A percentile compares a stretch with the other conserved stretches of the same genome.
Evolutionary conservation across 2,888 invertebrate species (phyloP).

Genomic region (Cistogaster globosa): DNA sequence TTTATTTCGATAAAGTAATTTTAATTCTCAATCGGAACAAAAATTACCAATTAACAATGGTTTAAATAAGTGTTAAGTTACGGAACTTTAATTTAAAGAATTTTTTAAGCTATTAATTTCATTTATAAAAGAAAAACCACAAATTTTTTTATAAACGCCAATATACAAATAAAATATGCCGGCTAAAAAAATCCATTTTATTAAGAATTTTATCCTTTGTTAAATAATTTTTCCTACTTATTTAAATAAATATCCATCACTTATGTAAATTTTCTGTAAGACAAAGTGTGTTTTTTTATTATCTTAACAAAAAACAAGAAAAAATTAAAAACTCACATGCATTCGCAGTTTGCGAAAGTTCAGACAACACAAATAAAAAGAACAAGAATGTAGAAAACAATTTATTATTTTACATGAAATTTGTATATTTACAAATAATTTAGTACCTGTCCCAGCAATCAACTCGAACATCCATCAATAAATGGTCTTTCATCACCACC

Average conservation of each 20-base stretch:
- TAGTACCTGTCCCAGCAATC: conserved; percentile 69
- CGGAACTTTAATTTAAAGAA: no score
- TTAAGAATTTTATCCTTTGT: conserved; percentile 31
- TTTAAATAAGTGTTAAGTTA: no score
- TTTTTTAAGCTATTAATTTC: not conserved
- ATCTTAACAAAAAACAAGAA: not conserved
- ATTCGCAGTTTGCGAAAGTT: not conserved
- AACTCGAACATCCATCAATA: conserved; percentile 68
- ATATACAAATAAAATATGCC: no score
- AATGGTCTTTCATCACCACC: conserved; percentile 68
- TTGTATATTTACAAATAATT: conserved; percentile 70
- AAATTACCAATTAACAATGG: no score
- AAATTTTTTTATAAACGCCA: conserved; percentile 2
- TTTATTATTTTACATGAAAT: conserved; percentile 71
- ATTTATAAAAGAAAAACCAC: not conserved
- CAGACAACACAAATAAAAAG: not conserved
- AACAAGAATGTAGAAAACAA: conserved; percentile 44
- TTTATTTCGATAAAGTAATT: no score
- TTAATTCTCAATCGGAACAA: no score
- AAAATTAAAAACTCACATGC: not conserved
- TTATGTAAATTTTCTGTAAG: conserved; percentile 56
- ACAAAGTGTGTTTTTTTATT: conserved; percentile 52
- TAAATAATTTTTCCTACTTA: conserved; percentile 25
- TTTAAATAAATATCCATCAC: conserved; percentile 50
- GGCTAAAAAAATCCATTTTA: conserved; percentile 27